Conservation (phyloP, 2,113 vertebrate genomes). For the Scomber colias region DNA sequence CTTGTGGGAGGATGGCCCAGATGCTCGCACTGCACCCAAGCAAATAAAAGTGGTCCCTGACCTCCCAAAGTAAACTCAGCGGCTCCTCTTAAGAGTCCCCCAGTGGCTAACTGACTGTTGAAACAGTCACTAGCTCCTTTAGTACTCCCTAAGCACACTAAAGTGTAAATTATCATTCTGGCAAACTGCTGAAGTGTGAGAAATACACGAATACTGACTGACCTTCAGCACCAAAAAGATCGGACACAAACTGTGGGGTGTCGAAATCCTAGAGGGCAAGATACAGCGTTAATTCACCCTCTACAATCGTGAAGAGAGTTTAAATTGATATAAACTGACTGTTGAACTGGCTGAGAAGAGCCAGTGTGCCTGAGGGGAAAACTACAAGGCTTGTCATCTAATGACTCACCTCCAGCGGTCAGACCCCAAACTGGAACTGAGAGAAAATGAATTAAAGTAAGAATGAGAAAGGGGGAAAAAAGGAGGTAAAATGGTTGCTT, state of each 20-base stretch:
- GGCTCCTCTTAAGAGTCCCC: constrained; percentile 50
- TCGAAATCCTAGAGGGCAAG: constrained; percentile 17
- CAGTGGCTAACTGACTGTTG: constrained; percentile 42
- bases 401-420: constrained; percentile 22
- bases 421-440: constrained; percentile 16
- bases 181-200: constrained; percentile 16
- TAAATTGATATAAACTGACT: constrained; percentile 33
- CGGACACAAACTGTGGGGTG: constrained; percentile 4
- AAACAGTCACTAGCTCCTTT: constrained; percentile 40
- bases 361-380: constrained; percentile 25
- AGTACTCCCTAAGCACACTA: constrained; percentile 22
- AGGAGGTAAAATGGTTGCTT: constrained; percentile 1
- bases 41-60: constrained; percentile 65
- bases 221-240: constrained; percentile 42
- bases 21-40: constrained; percentile 35
- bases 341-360: constrained; percentile 5
- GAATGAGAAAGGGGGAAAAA: not conserved
- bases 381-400: constrained; percentile 21
- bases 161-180: constrained; percentile 28
- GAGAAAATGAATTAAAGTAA: constrained; percentile 21
- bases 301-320: not conserved
- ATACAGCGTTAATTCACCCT: constrained; percentile 5
- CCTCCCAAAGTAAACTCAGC: constrained; percentile 60
- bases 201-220: constrained; percentile 5
- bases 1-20: constrained; percentile 48